A percentile compares a stretch with the other conserved stretches of the same genome.
phyloP scores from a whole-genome alignment of 2,113 vertebrate genomes.

The Pyxicephalus adspersus region DNA sequence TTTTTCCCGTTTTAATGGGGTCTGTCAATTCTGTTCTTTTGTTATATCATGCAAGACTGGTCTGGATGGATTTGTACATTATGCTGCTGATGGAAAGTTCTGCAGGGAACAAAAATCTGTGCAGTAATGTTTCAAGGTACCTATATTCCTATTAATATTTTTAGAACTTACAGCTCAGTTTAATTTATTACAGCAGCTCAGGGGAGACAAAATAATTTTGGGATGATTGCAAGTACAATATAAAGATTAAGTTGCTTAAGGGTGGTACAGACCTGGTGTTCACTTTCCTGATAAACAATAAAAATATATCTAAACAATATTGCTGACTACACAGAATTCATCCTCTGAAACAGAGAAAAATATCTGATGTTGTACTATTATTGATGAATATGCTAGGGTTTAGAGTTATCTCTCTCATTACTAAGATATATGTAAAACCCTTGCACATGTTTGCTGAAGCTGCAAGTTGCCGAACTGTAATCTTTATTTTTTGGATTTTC shows the following conservation, averaged over 20 bases:
- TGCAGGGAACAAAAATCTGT: neutral
- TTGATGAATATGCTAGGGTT: too few species aligned
- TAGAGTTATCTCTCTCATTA: too few species aligned
- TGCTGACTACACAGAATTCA: slow-evolving; percentile 7
- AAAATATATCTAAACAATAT: slow-evolving; percentile 22
- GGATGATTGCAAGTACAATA: slow-evolving; percentile 19
- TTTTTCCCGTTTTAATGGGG: neutral
- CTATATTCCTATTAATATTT: slow-evolving; percentile 19
- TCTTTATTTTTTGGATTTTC: too few species aligned
- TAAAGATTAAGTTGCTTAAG: slow-evolving; percentile 31
- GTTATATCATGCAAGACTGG: neutral
- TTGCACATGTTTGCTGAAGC: too few species aligned
- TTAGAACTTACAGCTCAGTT: slow-evolving; percentile 18
- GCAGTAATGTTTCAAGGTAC: neutral
- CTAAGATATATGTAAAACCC: too few species aligned
- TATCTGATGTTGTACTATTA: slow-evolving; percentile 13
- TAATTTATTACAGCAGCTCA: slow-evolving; percentile 42
- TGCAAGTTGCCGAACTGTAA: too few species aligned
- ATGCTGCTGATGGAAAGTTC: neutral
- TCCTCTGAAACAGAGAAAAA: neutral
- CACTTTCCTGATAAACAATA: slow-evolving; percentile 39
- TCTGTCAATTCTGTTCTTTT: neutral
- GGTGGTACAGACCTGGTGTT: slow-evolving; percentile 37
- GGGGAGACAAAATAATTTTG: slow-evolving; percentile 30
- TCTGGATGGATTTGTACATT: neutral